phyloP scores from a whole-genome alignment of 1,140 invertebrate genomes.

The Matsumurasca onukii region DNA sequence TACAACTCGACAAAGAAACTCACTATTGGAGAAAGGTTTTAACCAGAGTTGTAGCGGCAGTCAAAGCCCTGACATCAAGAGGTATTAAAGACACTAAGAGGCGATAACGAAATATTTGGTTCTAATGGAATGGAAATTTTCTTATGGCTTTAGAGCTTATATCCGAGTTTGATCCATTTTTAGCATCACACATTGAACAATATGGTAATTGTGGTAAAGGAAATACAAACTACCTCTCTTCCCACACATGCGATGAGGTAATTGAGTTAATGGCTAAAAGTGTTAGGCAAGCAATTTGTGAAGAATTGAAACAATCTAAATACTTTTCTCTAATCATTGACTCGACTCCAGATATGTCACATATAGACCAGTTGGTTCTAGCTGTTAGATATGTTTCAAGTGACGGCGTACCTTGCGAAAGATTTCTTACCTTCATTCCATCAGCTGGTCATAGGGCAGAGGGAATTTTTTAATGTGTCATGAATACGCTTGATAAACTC shows the following conservation, averaged over 20 bases:
- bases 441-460: background rate
- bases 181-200: conserved; percentile 43
- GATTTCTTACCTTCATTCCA: conserved; percentile 4
- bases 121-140: no score
- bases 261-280: conserved; percentile 43
- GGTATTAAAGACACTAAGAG: no score
- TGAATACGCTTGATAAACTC: background rate
- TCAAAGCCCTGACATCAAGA: no score
- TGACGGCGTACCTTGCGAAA: background rate
- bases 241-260: conserved; percentile 46
- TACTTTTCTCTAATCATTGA: conserved; percentile 43
- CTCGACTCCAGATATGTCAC: conserved; percentile 41
- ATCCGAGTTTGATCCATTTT: conserved; percentile 46
- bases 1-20: conserved; percentile 32
- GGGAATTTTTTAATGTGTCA: conserved; percentile 2
- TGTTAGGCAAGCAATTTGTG: conserved; percentile 36
- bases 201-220: conserved; percentile 45
- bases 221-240: conserved; percentile 45
- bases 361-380: conserved; percentile 40
- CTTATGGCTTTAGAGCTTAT: conserved; percentile 44
- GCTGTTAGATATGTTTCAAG: conserved; percentile 37
- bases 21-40: conserved; percentile 31
- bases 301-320: conserved; percentile 36
- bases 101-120: no score
- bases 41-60: no score